Percentiles rank a stretch among this genome's conserved stretches.
Evolutionary conservation across 1,140 invertebrate species (phyloP).

Genomic region (Procambarus virginalis): DNA sequence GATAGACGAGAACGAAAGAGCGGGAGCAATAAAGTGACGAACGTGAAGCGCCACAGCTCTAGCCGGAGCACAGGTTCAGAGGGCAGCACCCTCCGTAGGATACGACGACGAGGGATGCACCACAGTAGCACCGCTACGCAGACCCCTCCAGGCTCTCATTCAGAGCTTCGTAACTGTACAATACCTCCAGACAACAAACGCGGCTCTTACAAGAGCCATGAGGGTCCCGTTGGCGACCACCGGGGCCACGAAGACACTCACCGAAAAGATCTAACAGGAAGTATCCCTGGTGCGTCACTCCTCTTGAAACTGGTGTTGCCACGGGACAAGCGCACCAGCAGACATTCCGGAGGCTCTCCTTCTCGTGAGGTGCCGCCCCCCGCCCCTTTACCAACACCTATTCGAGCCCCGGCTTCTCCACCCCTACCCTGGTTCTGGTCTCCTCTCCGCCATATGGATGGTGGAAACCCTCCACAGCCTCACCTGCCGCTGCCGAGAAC

Average conservation of each 20-base stretch:
- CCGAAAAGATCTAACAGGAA: conserved; percentile 27
- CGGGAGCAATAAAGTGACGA: conserved; percentile 9
- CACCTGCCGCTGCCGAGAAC: conserved; percentile 4
- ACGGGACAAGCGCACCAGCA: conserved; percentile 57
- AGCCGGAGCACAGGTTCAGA: conserved; percentile 57
- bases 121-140: conserved; percentile 47
- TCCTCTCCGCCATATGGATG: conserved; percentile 52
- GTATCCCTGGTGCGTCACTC: conserved; percentile 52
- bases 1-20: conserved; percentile 26
- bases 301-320: conserved; percentile 53
- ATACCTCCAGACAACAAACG: conserved; percentile 34
- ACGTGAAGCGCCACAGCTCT: conserved; percentile 57
- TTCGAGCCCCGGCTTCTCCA: conserved; percentile 29
- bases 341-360: conserved; percentile 55
- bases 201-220: conserved; percentile 30
- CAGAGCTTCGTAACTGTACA: conserved; percentile 43
- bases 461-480: conserved; percentile 11
- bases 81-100: conserved; percentile 51
- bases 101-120: conserved; percentile 19
- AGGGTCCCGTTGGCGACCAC: neutral
- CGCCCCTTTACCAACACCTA: neutral
- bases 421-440: conserved; percentile 60
- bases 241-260: conserved; percentile 23
- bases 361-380: conserved; percentile 14
- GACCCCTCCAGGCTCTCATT: conserved; percentile 46